Evolutionary conservation across 2,888 invertebrate species (phyloP).

Genomic region (Melieria picta): DNA sequence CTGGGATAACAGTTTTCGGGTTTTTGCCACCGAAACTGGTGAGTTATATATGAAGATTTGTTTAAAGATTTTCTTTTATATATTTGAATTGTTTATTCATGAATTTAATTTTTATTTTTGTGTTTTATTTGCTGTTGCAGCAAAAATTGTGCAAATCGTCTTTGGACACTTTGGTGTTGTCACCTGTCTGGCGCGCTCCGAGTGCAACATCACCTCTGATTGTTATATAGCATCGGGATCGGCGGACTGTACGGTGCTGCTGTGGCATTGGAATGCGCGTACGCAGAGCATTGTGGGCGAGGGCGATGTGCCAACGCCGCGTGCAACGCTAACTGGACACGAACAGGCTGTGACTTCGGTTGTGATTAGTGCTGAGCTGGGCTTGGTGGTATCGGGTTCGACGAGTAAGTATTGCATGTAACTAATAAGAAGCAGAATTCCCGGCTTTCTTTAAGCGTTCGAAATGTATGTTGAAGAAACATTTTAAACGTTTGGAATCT

Average conservation of each 20-base stretch:
- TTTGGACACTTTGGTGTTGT: constrained; percentile 99
- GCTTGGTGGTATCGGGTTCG: constrained; percentile 96
- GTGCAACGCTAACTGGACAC: constrained; percentile 97
- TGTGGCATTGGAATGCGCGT: constrained; percentile 99
- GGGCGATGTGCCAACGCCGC: constrained; percentile 92
- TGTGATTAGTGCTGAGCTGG: constrained; percentile 97
- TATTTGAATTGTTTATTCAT: not conserved
- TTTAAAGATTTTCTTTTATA: not conserved
- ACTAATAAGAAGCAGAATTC: no score
- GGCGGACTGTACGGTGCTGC: constrained; percentile 95
- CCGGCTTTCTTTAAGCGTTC: no score
- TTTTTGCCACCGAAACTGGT: constrained; percentile 97
- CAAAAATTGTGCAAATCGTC: constrained; percentile 97
- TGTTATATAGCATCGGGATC: constrained; percentile 99
- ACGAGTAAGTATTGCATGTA: constrained; percentile 67
- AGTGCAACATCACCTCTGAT: constrained; percentile 98
- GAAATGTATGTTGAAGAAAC: no score
- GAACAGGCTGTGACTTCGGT: constrained; percentile 95
- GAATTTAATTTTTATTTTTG: not conserved
- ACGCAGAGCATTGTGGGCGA: constrained; percentile 97
- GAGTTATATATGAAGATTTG: constrained; percentile 65
- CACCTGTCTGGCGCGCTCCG: constrained; percentile 95
- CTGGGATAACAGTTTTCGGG: constrained; percentile 99
- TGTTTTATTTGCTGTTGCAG: constrained; percentile 68
- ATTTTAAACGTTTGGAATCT: no score